Evolutionary conservation across 2,113 vertebrate genomes (phyloP), one percentile per base, ranked within the genome.

Genomic region (Hippocampus zosterae): DNA sequence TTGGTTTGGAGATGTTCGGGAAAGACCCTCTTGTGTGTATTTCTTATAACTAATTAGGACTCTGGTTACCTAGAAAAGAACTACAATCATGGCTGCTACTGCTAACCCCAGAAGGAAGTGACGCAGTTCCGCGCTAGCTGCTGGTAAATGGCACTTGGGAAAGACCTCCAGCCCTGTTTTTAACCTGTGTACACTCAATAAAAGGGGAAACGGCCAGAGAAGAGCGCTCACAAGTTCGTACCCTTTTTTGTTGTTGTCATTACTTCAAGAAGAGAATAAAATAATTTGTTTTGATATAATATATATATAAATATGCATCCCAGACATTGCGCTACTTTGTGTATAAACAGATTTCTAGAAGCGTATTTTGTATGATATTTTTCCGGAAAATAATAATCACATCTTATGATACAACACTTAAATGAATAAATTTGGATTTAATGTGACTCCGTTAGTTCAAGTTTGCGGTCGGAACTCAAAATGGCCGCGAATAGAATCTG

Each of bases 111-210:
- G 74, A 73, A 62, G 60, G 52, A 55, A n/a, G 21, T 11, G 33
- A 60, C 80, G 73, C 76, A 74, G 61, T 79, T 85, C 33, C 76
- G 80, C 77, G 75, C 65, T 75, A 74, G 75, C 81, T 79, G 74
- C 65, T 84, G 83, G 78, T 77, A 88, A 91, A 90, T 88, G 89
- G 91, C 91, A 91, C 91, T 89, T 90, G 82, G 86, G 88, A 81
- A 82, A 89, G 78, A 82, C 73, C 81, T 89, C 80, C 86, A 83
- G 82, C 79, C 82, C 85, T 85, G 85, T 87, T 78, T 80, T 27
- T 4, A 57, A 83, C 78, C 80, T 83, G 81, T 81, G 46, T 75
- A 80, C 76, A 85, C 83, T 69, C 73, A 81, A 59, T 79, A 70
- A 69, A 65, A 74, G 59, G 67, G 75, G 56, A 62, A 64, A 74